Percentiles rank a stretch among this genome's conserved stretches.
These are phyloP conservation scores for Actenoides hombroni DNA, from an alignment of 2,113 vertebrate genomes.

Conservation along the genomic window DNA sequence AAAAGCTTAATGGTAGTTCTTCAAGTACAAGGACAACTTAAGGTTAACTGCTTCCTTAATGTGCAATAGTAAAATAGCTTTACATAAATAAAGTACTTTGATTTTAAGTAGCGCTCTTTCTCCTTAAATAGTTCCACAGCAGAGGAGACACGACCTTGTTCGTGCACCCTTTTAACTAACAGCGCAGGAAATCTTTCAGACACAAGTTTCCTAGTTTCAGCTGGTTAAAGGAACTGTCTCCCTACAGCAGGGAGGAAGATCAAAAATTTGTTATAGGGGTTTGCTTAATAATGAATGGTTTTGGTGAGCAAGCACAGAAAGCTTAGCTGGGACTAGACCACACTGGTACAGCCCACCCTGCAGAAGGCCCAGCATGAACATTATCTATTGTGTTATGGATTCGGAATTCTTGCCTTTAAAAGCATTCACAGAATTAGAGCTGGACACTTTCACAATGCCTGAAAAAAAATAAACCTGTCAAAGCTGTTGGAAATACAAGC, in stretches of 20 bases:
- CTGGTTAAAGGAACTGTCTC: not conserved
- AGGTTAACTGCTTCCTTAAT: conserved; percentile 17
- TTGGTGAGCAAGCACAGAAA: not conserved
- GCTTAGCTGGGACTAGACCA: not conserved
- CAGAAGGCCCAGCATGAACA: not conserved
- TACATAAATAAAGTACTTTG: not conserved
- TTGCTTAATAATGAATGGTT: not conserved
- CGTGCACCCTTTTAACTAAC: not conserved
- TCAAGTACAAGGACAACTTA: not conserved
- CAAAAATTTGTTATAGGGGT: not conserved
- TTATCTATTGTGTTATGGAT: not conserved
- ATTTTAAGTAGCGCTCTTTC: not conserved
- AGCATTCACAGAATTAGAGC: not conserved
- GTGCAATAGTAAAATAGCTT: not conserved
- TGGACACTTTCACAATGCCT: not conserved
- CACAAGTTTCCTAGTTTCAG: not conserved
- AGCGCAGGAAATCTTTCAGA: not conserved
- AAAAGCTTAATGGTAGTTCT: not conserved
- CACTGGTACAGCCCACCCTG: not conserved
- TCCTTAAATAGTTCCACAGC: not conserved
- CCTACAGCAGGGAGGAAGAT: not conserved
- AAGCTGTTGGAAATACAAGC: not conserved
- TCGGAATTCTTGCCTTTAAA: not conserved
- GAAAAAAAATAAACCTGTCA: not conserved
- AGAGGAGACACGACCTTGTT: not conserved